phyloP scores from a whole-genome alignment of 2,113 vertebrate species.

The Anser cygnoides region DNA sequence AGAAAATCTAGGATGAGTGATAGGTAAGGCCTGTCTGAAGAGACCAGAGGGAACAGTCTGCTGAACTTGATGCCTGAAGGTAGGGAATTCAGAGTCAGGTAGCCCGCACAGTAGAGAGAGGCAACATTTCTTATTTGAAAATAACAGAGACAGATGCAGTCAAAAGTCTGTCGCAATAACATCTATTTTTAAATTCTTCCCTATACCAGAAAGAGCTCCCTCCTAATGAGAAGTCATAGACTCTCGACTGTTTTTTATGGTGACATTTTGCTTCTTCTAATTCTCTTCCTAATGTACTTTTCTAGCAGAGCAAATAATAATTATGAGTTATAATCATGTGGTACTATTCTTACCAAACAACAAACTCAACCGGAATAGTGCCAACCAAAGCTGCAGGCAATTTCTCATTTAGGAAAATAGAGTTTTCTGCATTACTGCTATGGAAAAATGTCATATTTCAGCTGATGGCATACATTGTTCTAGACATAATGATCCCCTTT shows the following conservation, averaged over 20 bases:
- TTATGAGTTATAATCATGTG: background rate
- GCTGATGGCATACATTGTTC: background rate
- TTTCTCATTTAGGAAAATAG: background rate
- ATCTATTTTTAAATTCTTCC: background rate
- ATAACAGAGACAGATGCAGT: background rate
- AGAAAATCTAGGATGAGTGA: background rate
- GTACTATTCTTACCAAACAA: background rate
- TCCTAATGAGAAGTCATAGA: background rate
- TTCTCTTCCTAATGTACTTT: slow-evolving; percentile 8
- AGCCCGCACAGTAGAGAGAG: background rate
- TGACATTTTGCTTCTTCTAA: background rate
- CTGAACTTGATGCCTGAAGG: background rate
- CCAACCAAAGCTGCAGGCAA: background rate
- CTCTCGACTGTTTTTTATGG: background rate
- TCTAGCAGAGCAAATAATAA: background rate
- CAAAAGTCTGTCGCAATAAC: background rate
- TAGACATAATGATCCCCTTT: background rate
- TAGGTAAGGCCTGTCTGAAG: background rate
- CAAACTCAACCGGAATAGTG: background rate
- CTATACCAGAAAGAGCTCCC: background rate
- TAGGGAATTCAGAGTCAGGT: background rate
- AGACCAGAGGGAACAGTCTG: background rate
- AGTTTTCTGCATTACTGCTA: background rate
- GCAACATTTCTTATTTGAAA: background rate
- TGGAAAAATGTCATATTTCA: background rate